phyloP scores from a whole-genome alignment of 2,888 invertebrate genomes.

The Acleris cristana region DNA sequence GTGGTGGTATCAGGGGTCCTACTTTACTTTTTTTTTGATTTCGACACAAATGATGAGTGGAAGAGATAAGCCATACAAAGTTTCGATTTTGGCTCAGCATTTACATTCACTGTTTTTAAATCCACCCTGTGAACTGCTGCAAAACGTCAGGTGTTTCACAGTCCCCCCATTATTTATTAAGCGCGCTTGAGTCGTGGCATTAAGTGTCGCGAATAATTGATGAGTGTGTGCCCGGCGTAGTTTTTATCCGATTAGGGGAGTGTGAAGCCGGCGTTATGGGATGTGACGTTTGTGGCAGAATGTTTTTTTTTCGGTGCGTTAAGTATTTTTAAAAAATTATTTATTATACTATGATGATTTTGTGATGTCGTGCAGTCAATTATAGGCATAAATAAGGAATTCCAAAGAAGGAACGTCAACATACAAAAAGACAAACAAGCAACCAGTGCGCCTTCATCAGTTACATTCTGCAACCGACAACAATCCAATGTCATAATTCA shows the following conservation, averaged over 20 bases:
- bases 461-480: no score
- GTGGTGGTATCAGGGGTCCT: no score
- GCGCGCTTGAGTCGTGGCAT: conserved; percentile 52
- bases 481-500: no score
- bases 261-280: conserved; percentile 15
- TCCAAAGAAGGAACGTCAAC: no score
- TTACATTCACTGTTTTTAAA: conserved; percentile 4
- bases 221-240: conserved; percentile 41
- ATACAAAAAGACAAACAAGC: no score
- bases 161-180: conserved; percentile 54
- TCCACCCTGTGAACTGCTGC: conserved; percentile 28
- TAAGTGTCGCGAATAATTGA: conserved; percentile 64
- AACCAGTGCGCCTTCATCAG: no score
- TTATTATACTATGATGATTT: neutral
- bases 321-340: neutral
- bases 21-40: no score
- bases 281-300: conserved; percentile 1
- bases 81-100: neutral
- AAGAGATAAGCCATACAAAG: no score
- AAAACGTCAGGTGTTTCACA: conserved; percentile 58
- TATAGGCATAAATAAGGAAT: no score
- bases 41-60: no score
- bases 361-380: no score
- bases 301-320: neutral
- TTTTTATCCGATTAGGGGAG: conserved; percentile 27